Conservation (phyloP, 2,797 vertebrate genomes). For the Enteromius paludinosus region DNA sequence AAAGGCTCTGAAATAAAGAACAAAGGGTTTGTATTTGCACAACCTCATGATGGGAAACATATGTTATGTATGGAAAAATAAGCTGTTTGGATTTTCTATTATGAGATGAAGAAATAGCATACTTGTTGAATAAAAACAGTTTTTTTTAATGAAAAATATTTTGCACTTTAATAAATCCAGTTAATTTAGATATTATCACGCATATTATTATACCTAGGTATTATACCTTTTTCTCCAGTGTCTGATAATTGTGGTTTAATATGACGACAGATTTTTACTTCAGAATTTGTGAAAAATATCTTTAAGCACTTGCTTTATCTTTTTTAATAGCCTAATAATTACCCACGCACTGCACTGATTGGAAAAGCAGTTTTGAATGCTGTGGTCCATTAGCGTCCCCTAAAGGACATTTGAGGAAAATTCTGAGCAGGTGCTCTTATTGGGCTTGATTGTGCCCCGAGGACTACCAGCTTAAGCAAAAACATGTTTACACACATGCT, state of each 20-base stretch:
- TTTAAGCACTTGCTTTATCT: not conserved
- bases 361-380: slow-evolving; percentile 10
- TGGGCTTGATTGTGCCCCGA: slow-evolving; percentile 11
- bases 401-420: slow-evolving; percentile 36
- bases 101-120: not conserved
- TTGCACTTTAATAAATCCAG: not conserved
- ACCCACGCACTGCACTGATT: not conserved
- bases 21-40: slow-evolving; percentile 12
- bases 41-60: not conserved
- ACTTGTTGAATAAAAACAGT: not conserved
- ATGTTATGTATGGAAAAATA: slow-evolving; percentile 8
- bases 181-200: not conserved
- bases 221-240: not conserved
- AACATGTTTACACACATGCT: not conserved
- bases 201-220: no score
- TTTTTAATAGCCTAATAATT: not conserved
- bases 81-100: not conserved
- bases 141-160: not conserved
- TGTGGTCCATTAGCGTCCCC: slow-evolving; percentile 62
- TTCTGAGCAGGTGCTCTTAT: not conserved
- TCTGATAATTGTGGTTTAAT: not conserved
- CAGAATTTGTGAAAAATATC: not conserved
- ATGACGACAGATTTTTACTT: no score
- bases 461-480: not conserved
- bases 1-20: slow-evolving; percentile 39